Evolutionary conservation across 2,888 invertebrate species (phyloP), one percentile per base, ranked within the genome.

Genomic region (Agonum fuliginosum): DNA sequence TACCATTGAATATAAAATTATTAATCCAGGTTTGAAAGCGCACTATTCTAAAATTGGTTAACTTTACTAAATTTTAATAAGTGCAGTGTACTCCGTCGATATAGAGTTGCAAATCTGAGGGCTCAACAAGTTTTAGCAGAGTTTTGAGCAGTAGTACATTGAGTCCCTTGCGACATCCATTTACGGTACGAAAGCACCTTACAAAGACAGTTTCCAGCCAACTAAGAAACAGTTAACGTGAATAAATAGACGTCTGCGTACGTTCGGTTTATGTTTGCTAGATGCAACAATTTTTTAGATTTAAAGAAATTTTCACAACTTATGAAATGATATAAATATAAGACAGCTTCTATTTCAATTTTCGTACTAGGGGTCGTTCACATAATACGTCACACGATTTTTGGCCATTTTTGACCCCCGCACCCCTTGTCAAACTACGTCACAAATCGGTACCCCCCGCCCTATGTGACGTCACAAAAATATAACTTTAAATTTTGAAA

Each of bases 121-220:
- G 37, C 37, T 54, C 54, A 54, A 54, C 54, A 54, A 54, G 54
- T 54, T 54, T 54, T 12, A 37, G 24, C 22, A 22, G 24, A 54
- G 54, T 54, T 54, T 54, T 12, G 12, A 37, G 54, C 24, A 17
- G 17, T 0, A 6, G 46, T 12, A 6, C 6, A n/a, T n/a, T n/a
- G n/a, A 2, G 20, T 22, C 54, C 24, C 24, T 24, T 5, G 54
- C 24, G 54, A 5, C 54, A 54, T 24, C 22, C 54, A 54, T 22
- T 54, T 22, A 0, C 54, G 1, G n/a, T 24, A 54, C 10, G 51
- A 22, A 51, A 24, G 51, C n/a, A 51, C 24, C 24, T 51, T 51
- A 51, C 51, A 51, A 51, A 54, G 54, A 54, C 22, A 54, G 54
- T 54, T 54, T 22, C 54, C 20, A 12, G 20, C 22, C 54, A 54